These are phyloP conservation scores for Gasteruption jaculator DNA, from an alignment of 2,888 invertebrate genomes.

Conservation along the genomic window DNA sequence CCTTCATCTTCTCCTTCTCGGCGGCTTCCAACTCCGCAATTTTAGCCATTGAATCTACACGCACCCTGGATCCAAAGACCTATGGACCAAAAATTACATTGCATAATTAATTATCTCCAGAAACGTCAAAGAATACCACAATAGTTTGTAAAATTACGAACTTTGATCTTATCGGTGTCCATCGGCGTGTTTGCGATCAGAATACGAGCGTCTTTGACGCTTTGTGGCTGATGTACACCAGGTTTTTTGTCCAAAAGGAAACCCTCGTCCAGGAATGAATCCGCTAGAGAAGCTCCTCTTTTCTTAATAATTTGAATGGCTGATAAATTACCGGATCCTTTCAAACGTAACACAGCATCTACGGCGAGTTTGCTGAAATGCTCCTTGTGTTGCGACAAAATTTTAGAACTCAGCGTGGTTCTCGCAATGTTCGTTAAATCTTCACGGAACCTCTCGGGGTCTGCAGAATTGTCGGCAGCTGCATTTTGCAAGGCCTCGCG, in stretches of 20 bases:
- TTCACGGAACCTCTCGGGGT: conserved; percentile 72
- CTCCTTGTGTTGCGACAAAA: conserved; percentile 95
- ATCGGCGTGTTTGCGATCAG: conserved; percentile 99
- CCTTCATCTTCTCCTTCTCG: conserved; percentile 99
- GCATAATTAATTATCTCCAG: conserved; percentile 4
- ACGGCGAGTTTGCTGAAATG: conserved; percentile 93
- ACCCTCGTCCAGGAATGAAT: conserved; percentile 93
- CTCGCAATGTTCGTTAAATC: conserved; percentile 96
- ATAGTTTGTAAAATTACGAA: conserved; percentile 12
- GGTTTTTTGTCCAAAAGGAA: conserved; percentile 96
- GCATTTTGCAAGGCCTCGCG: conserved; percentile 74
- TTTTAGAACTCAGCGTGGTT: conserved; percentile 97
- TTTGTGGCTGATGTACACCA: conserved; percentile 95
- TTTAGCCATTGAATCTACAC: conserved; percentile 88
- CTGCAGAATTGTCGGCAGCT: conserved; percentile 77
- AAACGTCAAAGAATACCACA: neutral
- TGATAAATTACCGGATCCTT: conserved; percentile 91
- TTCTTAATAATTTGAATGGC: conserved; percentile 99
- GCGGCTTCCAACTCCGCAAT: conserved; percentile 96
- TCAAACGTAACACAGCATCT: conserved; percentile 89
- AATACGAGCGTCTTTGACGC: conserved; percentile 92
- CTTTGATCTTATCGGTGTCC: conserved; percentile 99
- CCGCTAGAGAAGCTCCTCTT: conserved; percentile 85
- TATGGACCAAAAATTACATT: conserved; percentile 25
- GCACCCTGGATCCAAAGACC: conserved; percentile 91